Conservation (phyloP, 2,113 vertebrate genomes). For the Hucho hucho region DNA sequence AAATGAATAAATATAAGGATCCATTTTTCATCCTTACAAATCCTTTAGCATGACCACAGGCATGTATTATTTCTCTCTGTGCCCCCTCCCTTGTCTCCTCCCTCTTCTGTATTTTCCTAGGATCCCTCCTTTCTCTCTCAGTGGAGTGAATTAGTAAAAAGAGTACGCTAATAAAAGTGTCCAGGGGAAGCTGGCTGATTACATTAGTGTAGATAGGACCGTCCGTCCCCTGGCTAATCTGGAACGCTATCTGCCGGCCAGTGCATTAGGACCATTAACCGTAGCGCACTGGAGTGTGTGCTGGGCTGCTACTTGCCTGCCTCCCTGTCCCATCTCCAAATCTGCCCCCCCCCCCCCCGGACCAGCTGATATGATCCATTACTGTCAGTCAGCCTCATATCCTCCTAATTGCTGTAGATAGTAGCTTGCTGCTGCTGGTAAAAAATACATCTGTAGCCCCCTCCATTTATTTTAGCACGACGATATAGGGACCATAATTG, state of each 20-base stretch:
- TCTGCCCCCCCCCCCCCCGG: conserved; percentile 34
- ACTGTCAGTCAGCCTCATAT: conserved; percentile 44
- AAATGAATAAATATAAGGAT: conserved; percentile 44
- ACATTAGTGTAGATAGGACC: conserved; percentile 57
- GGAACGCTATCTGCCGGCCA: conserved; percentile 53
- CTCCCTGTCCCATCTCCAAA: conserved; percentile 42
- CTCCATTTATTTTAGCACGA: conserved; percentile 7
- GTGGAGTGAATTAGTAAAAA: conserved; percentile 55
- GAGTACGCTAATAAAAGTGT: conserved; percentile 58
- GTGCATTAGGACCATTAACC: conserved; percentile 41
- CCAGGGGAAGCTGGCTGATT: conserved; percentile 53
- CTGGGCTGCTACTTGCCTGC: conserved; percentile 37
- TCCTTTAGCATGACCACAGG: conserved; percentile 34
- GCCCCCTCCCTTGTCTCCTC: not conserved
- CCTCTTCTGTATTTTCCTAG: conserved; percentile 33
- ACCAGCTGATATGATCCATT: conserved; percentile 18
- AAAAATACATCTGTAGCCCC: conserved; percentile 8
- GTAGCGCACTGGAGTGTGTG: conserved; percentile 34
- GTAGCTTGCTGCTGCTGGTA: conserved; percentile 47
- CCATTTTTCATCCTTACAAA: conserved; percentile 47
- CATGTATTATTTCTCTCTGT: too few species aligned
- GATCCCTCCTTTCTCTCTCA: conserved; percentile 47
- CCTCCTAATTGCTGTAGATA: conserved; percentile 54
- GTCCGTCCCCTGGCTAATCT: conserved; percentile 51
- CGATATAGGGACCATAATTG: not conserved